Conservation (phyloP, 2,113 vertebrate genomes). For the Hipposideros armiger region DNA sequence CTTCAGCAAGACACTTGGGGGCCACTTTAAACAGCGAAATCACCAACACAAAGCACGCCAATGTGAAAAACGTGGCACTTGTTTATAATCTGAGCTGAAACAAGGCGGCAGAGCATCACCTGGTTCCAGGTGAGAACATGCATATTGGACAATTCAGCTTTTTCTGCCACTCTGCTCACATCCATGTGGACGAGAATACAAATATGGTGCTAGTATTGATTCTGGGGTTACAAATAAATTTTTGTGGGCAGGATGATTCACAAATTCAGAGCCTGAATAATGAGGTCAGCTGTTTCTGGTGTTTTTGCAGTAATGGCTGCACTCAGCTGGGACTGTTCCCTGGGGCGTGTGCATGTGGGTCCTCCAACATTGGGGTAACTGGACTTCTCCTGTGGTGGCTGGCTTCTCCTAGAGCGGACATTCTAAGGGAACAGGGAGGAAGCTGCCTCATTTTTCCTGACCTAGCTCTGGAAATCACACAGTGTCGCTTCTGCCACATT, state of each 20-base stretch:
- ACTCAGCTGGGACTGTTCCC: neutral
- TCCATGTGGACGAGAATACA: neutral
- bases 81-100: neutral
- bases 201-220: neutral
- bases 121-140: accelerated
- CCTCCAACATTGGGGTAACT: accelerated
- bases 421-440: neutral
- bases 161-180: accelerated
- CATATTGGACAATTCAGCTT: accelerated
- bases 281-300: neutral
- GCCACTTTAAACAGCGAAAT: neutral
- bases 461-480: neutral
- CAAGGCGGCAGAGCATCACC: neutral
- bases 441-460: too few relatives aligned
- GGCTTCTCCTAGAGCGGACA: neutral
- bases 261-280: neutral
- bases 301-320: neutral
- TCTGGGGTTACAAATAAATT: neutral
- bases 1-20: accelerated
- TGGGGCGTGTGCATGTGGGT: accelerated
- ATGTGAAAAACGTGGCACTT: neutral
- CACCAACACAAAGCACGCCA: neutral
- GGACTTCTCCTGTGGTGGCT: neutral
- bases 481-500: neutral
- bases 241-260: neutral